phyloP scores from a whole-genome alignment of 2,888 invertebrate genomes.

The Tenthredo distinguenda region DNA sequence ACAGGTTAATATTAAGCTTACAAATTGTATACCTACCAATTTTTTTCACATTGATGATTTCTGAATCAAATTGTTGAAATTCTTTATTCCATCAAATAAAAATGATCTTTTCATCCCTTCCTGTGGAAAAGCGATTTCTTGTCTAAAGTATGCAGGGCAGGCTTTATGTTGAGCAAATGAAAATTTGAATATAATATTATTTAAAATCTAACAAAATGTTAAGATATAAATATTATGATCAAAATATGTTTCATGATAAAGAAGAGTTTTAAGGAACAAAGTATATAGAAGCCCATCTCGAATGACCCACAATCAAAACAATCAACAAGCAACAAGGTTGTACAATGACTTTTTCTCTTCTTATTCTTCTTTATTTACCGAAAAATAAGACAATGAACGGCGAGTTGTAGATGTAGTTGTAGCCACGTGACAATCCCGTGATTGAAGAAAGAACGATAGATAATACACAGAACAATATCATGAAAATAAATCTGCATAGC shows the following conservation, averaged over 20 bases:
- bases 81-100: neutral
- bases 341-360: neutral
- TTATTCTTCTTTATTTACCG: neutral
- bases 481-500: neutral
- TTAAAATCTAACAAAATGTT: neutral
- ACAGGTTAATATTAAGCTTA: neutral
- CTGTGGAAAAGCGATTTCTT: neutral
- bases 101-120: neutral
- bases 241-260: neutral
- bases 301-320: neutral
- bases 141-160: neutral
- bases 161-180: neutral
- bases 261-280: neutral
- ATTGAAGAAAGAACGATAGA: neutral
- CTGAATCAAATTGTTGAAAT: neutral
- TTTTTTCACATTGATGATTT: neutral
- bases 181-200: neutral
- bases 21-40: neutral
- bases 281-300: neutral
- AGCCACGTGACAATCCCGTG: neutral
- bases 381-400: neutral
- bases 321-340: conserved; percentile 1
- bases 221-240: neutral
- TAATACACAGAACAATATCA: neutral
- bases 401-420: neutral